Base-by-base conservation (phyloP, 2,113 vertebrate species). In the Saccopteryx bilineata region DNA sequence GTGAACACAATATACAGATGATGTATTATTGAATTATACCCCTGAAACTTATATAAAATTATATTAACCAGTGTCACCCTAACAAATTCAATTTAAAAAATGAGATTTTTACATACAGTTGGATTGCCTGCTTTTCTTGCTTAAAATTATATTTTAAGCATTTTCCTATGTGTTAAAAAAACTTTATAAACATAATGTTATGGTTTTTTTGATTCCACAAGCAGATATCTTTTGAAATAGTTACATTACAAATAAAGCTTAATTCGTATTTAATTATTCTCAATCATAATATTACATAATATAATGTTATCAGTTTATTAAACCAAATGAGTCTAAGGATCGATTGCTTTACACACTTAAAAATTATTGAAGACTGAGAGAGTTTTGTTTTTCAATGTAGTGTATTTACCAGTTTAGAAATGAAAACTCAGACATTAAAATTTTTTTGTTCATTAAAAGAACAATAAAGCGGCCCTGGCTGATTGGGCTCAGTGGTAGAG, bases 381-480 rank as follows among this genome's bases (percentile, higher is more conserved):
- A 78, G 24, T 87, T 72, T 94, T 93, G 72, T 88, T 94, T 83
- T 75, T 23, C 65, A 95, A 50, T 85, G 17, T 14, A 94, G 39
- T 78, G 10, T 91, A 88, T 78, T 95, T 88, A n/a, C 61, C 21
- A 63, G 95, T 90, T 96, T 83, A 90, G 28, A 76, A 92, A 84
- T 74, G 75, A 87, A 87, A 96, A 75, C 28, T 91, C 23, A 74
- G 50, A 96, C 76, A 78, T 50, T 54, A 21, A 58, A 8, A 60
- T 90, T 60, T 12, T 60, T 15, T 63, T 91, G 31, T 83, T 74
- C 28, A 72, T 89, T 84, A 93, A 96, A 79, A 39, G 39, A 39
- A 39, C 39, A 39, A 39, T 39, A 39, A 39, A 39, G 39, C 39
- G 39, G 39, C 39, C 39, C 39, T 39, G 39, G 39, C 39, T 39